Evolutionary conservation across 2,888 invertebrate genomes (phyloP).

Genomic region (Eupeodes luniger): DNA sequence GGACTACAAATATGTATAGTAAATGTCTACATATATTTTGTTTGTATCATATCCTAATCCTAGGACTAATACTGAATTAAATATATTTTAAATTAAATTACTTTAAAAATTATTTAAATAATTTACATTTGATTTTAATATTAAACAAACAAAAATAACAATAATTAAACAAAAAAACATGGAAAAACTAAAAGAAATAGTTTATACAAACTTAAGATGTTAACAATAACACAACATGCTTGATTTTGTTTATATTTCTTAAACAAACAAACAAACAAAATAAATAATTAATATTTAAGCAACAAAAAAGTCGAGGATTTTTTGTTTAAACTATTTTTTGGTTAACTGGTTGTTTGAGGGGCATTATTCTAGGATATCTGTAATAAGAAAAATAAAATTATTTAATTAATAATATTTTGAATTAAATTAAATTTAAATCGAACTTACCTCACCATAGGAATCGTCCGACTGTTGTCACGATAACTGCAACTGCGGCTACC

Average conservation of each 20-base stretch:
- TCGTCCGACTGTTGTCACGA: slow-evolving; percentile 79
- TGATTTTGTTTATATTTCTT: not conserved
- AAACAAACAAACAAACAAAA: slow-evolving; percentile 18
- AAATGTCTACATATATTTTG: slow-evolving; percentile 23
- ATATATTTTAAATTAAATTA: slow-evolving; percentile 45
- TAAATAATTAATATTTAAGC: not conserved
- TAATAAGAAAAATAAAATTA: not conserved
- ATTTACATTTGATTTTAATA: slow-evolving; percentile 24
- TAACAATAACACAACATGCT: slow-evolving; percentile 59
- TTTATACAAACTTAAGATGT: slow-evolving; percentile 38
- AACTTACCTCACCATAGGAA: slow-evolving; percentile 81
- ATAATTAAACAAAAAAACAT: slow-evolving; percentile 24
- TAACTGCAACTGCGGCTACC: slow-evolving; percentile 78
- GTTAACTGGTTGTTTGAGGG: not conserved
- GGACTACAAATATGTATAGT: slow-evolving; percentile 7
- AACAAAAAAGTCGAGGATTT: slow-evolving; percentile 15
- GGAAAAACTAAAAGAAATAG: slow-evolving; percentile 5
- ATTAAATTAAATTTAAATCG: not conserved
- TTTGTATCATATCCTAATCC: slow-evolving; percentile 25
- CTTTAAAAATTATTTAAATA: slow-evolving; percentile 27
- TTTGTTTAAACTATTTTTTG: slow-evolving; percentile 2
- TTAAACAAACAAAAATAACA: slow-evolving; percentile 4
- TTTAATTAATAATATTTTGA: not conserved
- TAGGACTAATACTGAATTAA: slow-evolving; percentile 64
- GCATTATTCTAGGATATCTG: not conserved